phyloP scores from a whole-genome alignment of 2,113 vertebrate genomes.

The Thalassoma bifasciatum region DNA sequence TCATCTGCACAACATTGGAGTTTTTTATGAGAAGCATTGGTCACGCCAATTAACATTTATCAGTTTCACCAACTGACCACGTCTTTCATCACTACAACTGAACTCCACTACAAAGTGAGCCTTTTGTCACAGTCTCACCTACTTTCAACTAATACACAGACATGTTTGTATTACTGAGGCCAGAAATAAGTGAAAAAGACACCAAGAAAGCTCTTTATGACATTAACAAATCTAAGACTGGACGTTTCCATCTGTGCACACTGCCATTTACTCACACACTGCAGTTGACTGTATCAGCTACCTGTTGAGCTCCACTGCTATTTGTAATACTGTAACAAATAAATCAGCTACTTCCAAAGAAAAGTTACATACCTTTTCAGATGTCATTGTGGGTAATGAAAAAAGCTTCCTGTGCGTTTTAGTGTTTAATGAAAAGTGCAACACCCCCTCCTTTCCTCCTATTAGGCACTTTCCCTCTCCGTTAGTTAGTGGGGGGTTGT shows the following conservation, averaged over 20 bases:
- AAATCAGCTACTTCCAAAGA: constrained; percentile 22
- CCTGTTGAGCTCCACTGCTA: constrained; percentile 54
- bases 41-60: too few species aligned
- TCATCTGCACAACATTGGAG: too few species aligned
- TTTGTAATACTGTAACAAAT: constrained; percentile 26
- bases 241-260: neutral
- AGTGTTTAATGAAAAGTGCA: constrained; percentile 65
- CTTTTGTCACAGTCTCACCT: constrained; percentile 13
- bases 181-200: neutral
- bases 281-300: constrained; percentile 22
- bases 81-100: too few species aligned
- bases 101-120: neutral
- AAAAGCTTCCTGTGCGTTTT: constrained; percentile 70
- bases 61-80: too few species aligned
- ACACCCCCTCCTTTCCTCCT: constrained; percentile 71
- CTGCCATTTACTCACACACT: constrained; percentile 3
- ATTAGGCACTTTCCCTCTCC: constrained; percentile 74
- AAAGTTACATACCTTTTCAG: constrained; percentile 72
- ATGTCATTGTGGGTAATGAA: constrained; percentile 70
- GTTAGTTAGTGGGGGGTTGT: constrained; percentile 82
- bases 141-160: neutral
- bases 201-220: neutral
- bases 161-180: neutral
- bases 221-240: neutral
- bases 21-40: too few species aligned